Percentiles rank a stretch among this genome's conserved stretches.
Conservation (phyloP, 2,888 invertebrate genomes). For the Desoria tigrina region DNA sequence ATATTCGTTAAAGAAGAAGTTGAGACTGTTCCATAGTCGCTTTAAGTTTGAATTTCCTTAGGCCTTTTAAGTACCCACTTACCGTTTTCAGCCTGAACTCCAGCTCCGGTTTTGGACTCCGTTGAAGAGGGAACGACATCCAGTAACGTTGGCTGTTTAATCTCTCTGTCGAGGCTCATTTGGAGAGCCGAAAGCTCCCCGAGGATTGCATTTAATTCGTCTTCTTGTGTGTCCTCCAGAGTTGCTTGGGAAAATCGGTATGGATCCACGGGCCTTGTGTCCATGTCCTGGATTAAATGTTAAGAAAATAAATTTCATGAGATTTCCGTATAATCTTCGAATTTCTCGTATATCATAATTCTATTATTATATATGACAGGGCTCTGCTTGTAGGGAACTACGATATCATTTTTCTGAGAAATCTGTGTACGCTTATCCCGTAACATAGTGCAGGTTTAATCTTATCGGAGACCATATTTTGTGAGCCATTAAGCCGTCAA, state of each 20-base stretch:
- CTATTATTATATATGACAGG: no score
- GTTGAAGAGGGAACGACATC: conserved; percentile 37
- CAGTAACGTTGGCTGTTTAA: conserved; percentile 50
- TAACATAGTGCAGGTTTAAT: conserved; percentile 9
- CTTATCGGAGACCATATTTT: conserved; percentile 8
- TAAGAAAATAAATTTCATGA: conserved; percentile 48
- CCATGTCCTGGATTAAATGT: conserved; percentile 65
- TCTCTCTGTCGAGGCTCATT: conserved; percentile 63
- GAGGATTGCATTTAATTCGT: conserved; percentile 93
- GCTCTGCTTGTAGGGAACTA: no score
- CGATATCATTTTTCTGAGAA: no score
- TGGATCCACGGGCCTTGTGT: conserved; percentile 81
- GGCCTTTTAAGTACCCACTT: conserved; percentile 15
- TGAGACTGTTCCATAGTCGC: not conserved
- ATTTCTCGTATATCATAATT: no score
- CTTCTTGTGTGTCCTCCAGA: conserved; percentile 92
- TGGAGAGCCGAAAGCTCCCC: conserved; percentile 93
- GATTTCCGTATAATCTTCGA: not conserved
- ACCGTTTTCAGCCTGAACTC: conserved; percentile 43
- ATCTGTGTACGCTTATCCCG: not conserved
- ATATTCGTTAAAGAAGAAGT: not conserved
- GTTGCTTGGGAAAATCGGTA: conserved; percentile 95
- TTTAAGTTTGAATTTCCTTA: not conserved
- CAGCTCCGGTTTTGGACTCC: conserved; percentile 25
- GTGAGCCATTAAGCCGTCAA: conserved; percentile 20